Conservation (phyloP, 2,888 invertebrate species). For the Drosophila dives region DNA sequence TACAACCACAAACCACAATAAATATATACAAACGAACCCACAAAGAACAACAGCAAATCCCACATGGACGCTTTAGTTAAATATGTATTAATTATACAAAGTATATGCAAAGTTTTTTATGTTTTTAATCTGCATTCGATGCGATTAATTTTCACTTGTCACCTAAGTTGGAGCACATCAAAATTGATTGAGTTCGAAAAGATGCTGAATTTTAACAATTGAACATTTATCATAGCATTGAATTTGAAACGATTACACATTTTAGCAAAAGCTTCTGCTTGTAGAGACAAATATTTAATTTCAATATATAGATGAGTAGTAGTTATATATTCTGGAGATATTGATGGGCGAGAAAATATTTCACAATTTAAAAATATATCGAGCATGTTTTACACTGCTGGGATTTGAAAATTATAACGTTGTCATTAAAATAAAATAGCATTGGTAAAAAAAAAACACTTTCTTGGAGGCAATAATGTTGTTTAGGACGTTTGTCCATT, state of each 20-base stretch:
- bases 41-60: slow-evolving; percentile 7
- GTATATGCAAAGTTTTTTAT: not conserved
- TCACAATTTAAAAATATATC: not conserved
- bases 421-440: not conserved
- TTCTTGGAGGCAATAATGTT: not conserved
- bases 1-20: not conserved
- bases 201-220: not conserved
- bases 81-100: not conserved
- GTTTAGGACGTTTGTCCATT: not conserved
- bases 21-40: not conserved
- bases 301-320: not conserved
- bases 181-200: not conserved
- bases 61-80: not conserved
- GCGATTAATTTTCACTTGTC: not conserved
- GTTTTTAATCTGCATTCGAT: not conserved
- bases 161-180: not conserved
- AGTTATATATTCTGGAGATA: not conserved
- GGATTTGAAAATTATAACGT: not conserved
- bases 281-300: not conserved
- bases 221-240: not conserved
- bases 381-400: not conserved
- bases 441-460: not conserved
- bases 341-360: not conserved
- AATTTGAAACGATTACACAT: not conserved
- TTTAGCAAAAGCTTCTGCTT: not conserved